These are phyloP conservation scores for Promerops cafer DNA, from an alignment of 2,113 vertebrate species.

Conservation along the genomic window DNA sequence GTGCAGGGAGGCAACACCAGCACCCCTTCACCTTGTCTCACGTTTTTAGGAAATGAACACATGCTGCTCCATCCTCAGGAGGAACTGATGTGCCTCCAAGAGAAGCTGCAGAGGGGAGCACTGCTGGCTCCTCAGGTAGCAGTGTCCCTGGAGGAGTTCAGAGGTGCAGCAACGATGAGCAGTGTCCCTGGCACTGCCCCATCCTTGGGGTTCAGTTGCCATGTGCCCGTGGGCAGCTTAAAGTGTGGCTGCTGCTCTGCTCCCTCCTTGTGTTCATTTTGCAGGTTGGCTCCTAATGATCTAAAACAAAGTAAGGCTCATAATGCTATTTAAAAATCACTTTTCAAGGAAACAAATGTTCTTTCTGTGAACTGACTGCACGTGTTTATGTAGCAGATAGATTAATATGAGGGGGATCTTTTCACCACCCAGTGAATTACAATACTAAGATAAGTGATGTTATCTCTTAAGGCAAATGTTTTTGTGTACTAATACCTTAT, in stretches of 20 bases:
- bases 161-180: background rate
- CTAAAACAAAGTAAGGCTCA: background rate
- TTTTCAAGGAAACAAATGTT: background rate
- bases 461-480: background rate
- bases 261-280: background rate
- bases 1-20: fast-evolving
- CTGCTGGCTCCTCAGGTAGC: background rate
- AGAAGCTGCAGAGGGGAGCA: background rate
- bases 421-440: background rate
- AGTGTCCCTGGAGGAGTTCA: background rate
- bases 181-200: background rate
- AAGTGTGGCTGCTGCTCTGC: background rate
- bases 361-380: background rate
- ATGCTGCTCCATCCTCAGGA: background rate
- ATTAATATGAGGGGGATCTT: background rate
- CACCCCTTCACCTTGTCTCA: fast-evolving
- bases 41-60: fast-evolving
- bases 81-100: background rate
- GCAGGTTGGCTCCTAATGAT: background rate
- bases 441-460: background rate
- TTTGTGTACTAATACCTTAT: background rate
- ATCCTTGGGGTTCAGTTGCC: background rate
- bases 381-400: background rate
- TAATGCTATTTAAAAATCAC: background rate
- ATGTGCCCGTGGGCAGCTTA: background rate